Conservation (phyloP, 2,888 invertebrate species). For the Megaustenia siamemsis region DNA sequence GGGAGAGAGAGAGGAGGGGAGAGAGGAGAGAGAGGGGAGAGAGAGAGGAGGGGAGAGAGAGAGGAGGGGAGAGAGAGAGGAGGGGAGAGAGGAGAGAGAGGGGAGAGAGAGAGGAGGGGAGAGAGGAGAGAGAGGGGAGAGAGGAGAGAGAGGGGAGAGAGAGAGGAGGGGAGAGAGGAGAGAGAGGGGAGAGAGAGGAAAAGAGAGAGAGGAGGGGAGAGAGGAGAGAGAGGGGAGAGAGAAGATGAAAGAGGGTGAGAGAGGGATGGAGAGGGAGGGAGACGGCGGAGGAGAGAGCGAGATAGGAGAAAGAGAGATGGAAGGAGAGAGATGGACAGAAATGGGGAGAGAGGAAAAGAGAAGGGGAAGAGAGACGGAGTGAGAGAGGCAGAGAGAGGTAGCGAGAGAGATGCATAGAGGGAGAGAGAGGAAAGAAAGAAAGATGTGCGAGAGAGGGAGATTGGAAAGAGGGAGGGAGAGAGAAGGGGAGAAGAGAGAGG, state of each 20-base stretch:
- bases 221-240: background rate
- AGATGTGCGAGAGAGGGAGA: too few species aligned
- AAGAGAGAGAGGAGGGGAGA: background rate
- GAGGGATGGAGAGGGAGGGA: background rate
- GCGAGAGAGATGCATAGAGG: too few species aligned
- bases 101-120: constrained; percentile 13
- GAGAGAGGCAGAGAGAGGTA: background rate
- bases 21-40: background rate
- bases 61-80: background rate
- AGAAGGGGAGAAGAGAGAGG: too few species aligned
- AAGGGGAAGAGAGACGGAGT: background rate
- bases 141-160: background rate
- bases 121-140: background rate
- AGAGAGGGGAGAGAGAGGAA: background rate
- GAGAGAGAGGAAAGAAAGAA: too few species aligned
- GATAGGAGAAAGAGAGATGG: background rate
- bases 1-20: constrained; percentile 8
- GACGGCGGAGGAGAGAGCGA: background rate
- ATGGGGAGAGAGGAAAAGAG: background rate
- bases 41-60: constrained; percentile 28
- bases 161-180: background rate
- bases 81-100: background rate
- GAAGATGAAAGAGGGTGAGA: background rate
- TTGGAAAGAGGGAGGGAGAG: background rate
- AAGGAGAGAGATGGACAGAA: background rate